Conservation (phyloP, 2,888 invertebrate genomes). For the Cephus spinipes region DNA sequence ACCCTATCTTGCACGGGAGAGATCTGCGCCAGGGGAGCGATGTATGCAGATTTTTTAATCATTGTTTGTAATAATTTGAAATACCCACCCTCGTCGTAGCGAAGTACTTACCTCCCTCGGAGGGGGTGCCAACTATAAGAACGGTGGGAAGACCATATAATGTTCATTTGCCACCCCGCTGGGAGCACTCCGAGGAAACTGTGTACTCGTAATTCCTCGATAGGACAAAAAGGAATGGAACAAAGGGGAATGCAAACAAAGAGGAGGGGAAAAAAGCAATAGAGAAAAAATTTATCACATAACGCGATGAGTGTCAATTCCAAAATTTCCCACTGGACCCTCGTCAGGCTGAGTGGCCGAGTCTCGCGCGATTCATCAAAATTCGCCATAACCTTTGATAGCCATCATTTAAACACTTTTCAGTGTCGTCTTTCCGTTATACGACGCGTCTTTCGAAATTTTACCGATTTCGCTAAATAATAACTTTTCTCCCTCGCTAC, state of each 20-base stretch:
- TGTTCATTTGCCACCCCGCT: conserved; percentile 16
- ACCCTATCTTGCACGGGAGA: too few species aligned
- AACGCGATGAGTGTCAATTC: conserved; percentile 7
- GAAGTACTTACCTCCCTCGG: neutral
- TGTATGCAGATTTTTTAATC: conserved; percentile 38
- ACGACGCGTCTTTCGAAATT: neutral
- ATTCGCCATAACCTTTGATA: too few species aligned
- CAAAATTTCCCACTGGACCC: too few species aligned
- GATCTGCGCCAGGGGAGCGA: conserved; percentile 25
- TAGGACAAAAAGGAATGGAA: neutral
- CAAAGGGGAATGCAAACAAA: neutral
- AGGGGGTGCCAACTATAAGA: neutral
- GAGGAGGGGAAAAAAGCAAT: neutral
- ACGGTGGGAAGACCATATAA: conserved; percentile 10
- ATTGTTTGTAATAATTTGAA: conserved; percentile 30
- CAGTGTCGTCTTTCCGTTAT: too few species aligned
- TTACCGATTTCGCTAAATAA: conserved; percentile 33
- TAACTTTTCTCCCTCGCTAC: conserved; percentile 36
- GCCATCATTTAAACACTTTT: too few species aligned
- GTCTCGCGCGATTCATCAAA: too few species aligned
- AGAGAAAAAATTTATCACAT: conserved; percentile 29
- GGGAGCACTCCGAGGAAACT: conserved; percentile 16
- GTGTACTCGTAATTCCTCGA: too few species aligned
- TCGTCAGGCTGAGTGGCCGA: too few species aligned
- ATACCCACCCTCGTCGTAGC: neutral